Base-by-base conservation (phyloP, 2,888 invertebrate genomes). In the Charanyca ferruginea region DNA sequence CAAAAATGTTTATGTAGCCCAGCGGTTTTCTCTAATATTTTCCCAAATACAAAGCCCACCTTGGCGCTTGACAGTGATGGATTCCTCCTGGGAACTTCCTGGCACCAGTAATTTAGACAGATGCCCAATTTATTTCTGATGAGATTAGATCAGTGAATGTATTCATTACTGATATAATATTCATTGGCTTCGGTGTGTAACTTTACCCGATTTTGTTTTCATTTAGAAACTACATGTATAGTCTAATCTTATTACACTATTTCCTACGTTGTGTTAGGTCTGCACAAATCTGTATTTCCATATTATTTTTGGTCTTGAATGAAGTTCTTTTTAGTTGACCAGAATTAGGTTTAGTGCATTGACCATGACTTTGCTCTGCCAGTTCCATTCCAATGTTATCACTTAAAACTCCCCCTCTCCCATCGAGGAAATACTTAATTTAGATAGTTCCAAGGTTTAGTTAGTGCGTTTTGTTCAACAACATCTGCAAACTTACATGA, bases 51-150 rank as follows among this genome's bases (percentile, higher is more conserved):
- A 57, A 38, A 38, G 16, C 35, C 20, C 47, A 72, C 66, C 66
- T 69, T 64, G 18, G 16, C 57, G 44, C 48, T 11, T 58, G 79
- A 73, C 79, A 75, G 64, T 77, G 79, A 80, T 82, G 51, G 66
- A 82, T 81, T 51, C 49, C 74, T 58, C 57, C 32, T 5, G 66
- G 67, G 77, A 58, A 52, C 32, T 38, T 55, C 47, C 55, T 35
- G 25, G 23, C 13, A 32, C 59, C 48, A 35, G 32, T 74, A 60
- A 67, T 48, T 45, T 22, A 41, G 51, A 76, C 45, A 23, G 55
- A 53, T 55, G 44, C 28, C 22, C 48, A 53, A 60, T 61, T 70
- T 49, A 61, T 48, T 59, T 22, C 35, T 61, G 44, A 55, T 52
- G 58, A 32, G 53, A 63, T 66, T 64, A 38, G n/a, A 63, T 61